Evolutionary conservation across 2,888 invertebrate species (phyloP).

Genomic region (Agapostemon virescens): DNA sequence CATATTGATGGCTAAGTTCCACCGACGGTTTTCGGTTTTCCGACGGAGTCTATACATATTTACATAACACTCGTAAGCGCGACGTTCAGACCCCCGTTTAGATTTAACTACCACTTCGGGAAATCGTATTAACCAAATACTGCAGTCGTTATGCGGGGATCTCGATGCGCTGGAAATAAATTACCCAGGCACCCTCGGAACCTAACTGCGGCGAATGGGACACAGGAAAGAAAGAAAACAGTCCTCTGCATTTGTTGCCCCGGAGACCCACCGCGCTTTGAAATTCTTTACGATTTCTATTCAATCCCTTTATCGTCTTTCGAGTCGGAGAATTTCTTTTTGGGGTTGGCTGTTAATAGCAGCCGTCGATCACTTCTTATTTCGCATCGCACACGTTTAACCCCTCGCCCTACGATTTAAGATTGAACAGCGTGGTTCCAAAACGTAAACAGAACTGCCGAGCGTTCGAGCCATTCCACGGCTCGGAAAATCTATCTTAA

Average conservation of each 20-base stretch:
- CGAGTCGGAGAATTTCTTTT: slow-evolving; percentile 55
- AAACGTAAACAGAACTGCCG: neutral
- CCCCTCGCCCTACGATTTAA: neutral
- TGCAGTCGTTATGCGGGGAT: slow-evolving; percentile 55
- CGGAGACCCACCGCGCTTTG: slow-evolving; percentile 57
- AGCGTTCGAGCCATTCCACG: too few species aligned
- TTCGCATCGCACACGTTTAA: neutral
- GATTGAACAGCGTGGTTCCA: too few species aligned
- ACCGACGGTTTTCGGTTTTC: slow-evolving; percentile 47
- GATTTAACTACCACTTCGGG: slow-evolving; percentile 71
- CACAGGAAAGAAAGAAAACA: slow-evolving; percentile 51
- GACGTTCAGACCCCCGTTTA: slow-evolving; percentile 58
- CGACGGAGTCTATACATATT: slow-evolving; percentile 61
- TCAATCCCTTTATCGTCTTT: slow-evolving; percentile 62
- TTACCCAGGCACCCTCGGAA: slow-evolving; percentile 56
- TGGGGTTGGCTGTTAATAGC: slow-evolving; percentile 9
- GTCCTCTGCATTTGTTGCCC: slow-evolving; percentile 45
- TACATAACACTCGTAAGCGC: slow-evolving; percentile 71
- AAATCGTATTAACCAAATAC: slow-evolving; percentile 74
- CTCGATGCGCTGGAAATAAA: slow-evolving; percentile 63
- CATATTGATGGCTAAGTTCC: slow-evolving; percentile 50
- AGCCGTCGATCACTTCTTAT: slow-evolving; percentile 13
- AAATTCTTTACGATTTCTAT: slow-evolving; percentile 68
- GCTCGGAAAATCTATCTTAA: too few species aligned
- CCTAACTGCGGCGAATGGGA: slow-evolving; percentile 49